phyloP scores from a whole-genome alignment of 1,140 invertebrate genomes.

The Halyomorpha halys region DNA sequence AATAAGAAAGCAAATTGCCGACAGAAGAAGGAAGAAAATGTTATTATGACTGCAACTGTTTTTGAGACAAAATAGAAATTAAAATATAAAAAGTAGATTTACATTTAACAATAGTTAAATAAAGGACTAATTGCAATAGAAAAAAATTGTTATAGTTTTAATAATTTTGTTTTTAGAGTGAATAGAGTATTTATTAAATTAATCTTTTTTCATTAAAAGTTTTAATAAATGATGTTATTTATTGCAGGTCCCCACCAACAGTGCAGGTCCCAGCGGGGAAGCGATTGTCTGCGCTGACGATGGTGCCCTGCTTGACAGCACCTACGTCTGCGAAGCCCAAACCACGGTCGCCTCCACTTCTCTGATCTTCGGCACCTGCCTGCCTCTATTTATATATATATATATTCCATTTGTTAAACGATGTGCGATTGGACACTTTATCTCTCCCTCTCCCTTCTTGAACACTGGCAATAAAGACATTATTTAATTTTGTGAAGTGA shows the following conservation, averaged over 20 bases:
- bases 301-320: conserved; percentile 30
- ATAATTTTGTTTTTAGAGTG: no score
- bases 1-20: no score
- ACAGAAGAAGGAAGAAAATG: no score
- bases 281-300: conserved; percentile 29
- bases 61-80: no score
- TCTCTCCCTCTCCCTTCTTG: neutral
- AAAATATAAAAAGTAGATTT: no score
- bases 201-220: neutral
- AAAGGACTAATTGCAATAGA: no score
- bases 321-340: conserved; percentile 21
- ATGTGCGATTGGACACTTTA: conserved; percentile 13
- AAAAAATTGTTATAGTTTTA: no score
- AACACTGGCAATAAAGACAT: neutral
- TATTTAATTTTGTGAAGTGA: conserved; percentile 14
- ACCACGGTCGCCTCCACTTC: conserved; percentile 7
- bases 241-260: conserved; percentile 28
- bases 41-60: no score
- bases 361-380: conserved; percentile 1
- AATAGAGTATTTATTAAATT: neutral
- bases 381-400: neutral
- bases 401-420: conserved; percentile 17
- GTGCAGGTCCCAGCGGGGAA: conserved; percentile 28
- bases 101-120: no score
- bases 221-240: neutral